Base-by-base conservation (phyloP, 1,140 invertebrate species). In the Caenorhabditis briggsae region DNA sequence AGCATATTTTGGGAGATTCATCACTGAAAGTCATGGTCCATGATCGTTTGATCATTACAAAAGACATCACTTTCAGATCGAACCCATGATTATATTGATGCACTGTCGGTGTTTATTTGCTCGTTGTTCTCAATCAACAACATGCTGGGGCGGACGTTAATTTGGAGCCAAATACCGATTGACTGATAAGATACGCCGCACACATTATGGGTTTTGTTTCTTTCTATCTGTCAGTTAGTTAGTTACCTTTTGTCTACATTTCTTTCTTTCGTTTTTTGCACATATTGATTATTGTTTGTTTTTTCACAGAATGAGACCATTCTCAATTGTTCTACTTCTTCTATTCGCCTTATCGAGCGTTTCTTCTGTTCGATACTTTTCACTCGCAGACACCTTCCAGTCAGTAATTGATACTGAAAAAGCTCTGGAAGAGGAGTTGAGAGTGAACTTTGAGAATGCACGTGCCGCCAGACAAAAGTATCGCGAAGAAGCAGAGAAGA, bases 341-440 rank as follows among this genome's bases (percentile, higher is more conserved):
- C 18, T 61, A 41, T 74, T 85, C 14, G 53, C 58, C 7, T 5
- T 41, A 20, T 64, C 70, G 74, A 82, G 41, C 23, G 41, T 85
- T 55, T 41, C 41, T 12, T 23, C 20, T 25, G 53, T 33, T 46
- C 84, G 65, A 16, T 59, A 85, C 18, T 55, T 41, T 41, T 85
- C 84, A 5, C 46, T 59, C 16, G 70, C 82, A 0, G 85, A 86
- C 18, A 56, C 70, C 14, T 86, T 86, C 53, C 85, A 86, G 78
- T 50, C 53, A 55, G 43, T 55, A 9, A 64, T 85, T 50, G 82
- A 83, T n/a, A 78, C 86, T 84, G 48, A 78, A 55, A 82, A 70
- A 84, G 64, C 64, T 48, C 20, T 83, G 82, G 59, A 87, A 84
- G 64, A 87, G 46, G 48, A 59, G 56, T 33, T 83, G 23, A 65